Evolutionary conservation across 64 coral and sea anemone species (phyloP).

Genomic region (Montipora capricornis): DNA sequence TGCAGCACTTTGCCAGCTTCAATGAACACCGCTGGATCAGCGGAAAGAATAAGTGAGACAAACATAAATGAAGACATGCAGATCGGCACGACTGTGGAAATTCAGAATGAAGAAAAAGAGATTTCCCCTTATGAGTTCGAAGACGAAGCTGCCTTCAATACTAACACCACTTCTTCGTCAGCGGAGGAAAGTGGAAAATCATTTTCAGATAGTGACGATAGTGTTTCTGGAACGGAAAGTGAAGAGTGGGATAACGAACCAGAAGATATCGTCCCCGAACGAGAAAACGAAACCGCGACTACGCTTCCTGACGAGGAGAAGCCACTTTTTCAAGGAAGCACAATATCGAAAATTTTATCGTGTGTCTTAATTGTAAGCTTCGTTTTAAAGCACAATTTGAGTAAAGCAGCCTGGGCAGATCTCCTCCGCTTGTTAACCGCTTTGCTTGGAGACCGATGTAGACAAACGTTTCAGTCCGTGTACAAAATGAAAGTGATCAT

Average conservation of each 20-base stretch:
- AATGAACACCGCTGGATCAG: too few species aligned
- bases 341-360: constrained; percentile 58
- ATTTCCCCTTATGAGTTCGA: too few species aligned
- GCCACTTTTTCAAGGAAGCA: constrained; percentile 57
- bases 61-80: too few species aligned
- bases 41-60: too few species aligned
- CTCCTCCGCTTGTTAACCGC: too few species aligned
- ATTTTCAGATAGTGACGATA: constrained; percentile 39
- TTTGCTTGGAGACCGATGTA: constrained; percentile 53
- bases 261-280: constrained; percentile 35
- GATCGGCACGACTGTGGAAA: too few species aligned
- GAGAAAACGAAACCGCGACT: constrained; percentile 29
- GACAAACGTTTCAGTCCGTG: constrained; percentile 62
- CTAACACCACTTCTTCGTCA: constrained; percentile 14
- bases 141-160: too few species aligned
- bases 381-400: too few species aligned
- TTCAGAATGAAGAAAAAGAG: too few species aligned
- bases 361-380: constrained; percentile 57
- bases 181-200: constrained; percentile 26
- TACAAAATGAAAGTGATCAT: constrained; percentile 74
- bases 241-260: constrained; percentile 20
- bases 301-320: constrained; percentile 31
- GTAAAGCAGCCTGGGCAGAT: too few species aligned
- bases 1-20: too few species aligned
- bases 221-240: constrained; percentile 38